These are phyloP conservation scores for Phengaris arion DNA, from an alignment of 2,888 invertebrate genomes.

Conservation along the genomic window DNA sequence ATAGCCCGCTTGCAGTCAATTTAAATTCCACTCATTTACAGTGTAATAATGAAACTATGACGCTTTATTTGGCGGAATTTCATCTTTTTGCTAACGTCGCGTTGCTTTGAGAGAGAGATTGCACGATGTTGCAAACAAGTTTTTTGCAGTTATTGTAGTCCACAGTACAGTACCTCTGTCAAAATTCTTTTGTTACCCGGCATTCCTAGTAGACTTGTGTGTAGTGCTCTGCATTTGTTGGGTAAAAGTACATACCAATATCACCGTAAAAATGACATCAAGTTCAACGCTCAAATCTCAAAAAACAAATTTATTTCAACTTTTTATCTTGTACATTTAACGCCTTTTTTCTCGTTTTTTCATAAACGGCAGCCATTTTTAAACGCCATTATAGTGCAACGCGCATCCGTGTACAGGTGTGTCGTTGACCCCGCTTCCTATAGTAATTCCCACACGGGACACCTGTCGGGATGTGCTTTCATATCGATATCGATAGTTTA, in stretches of 20 bases:
- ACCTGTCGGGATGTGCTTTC: slow-evolving; percentile 21
- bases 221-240: background rate
- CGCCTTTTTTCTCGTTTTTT: slow-evolving; percentile 39
- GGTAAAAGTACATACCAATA: background rate
- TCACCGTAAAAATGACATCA: background rate
- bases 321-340: slow-evolving; percentile 25
- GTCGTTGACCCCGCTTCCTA: slow-evolving; percentile 62
- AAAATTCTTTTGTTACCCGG: too few relatives aligned
- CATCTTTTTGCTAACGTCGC: too few relatives aligned
- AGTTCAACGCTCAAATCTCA: slow-evolving; percentile 1
- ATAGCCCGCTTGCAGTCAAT: too few relatives aligned
- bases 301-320: background rate
- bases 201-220: too few relatives aligned
- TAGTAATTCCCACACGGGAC: slow-evolving; percentile 44
- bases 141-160: too few relatives aligned
- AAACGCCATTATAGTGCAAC: slow-evolving; percentile 55
- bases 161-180: too few relatives aligned
- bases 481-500: slow-evolving; percentile 12
- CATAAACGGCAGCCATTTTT: slow-evolving; percentile 41
- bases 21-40: too few relatives aligned
- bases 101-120: too few relatives aligned
- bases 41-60: too few relatives aligned
- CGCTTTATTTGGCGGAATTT: too few relatives aligned
- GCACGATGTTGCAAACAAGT: too few relatives aligned
- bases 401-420: slow-evolving; percentile 59